phyloP scores from a whole-genome alignment of 2,797 vertebrate genomes.

The Myioborus miniatus region DNA sequence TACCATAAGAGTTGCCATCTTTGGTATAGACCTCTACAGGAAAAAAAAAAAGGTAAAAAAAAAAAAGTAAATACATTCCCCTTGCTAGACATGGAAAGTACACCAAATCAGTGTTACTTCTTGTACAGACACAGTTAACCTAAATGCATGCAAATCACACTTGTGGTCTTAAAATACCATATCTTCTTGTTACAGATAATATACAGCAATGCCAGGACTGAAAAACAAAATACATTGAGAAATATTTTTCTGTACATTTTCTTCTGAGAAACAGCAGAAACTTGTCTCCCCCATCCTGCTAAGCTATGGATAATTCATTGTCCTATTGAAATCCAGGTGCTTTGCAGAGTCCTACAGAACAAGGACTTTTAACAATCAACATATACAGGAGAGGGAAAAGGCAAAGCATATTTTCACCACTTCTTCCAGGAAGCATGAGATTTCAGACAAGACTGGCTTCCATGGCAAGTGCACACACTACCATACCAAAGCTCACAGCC shows the following conservation, averaged over 20 bases:
- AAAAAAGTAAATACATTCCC: neutral
- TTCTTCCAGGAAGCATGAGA: neutral
- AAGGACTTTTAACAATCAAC: neutral
- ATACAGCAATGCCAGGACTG: neutral
- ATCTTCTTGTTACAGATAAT: neutral
- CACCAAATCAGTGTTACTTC: neutral
- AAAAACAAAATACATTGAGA: neutral
- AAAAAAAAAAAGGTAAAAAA: neutral
- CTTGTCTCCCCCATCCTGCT: neutral
- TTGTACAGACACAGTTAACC: neutral
- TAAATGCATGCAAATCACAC: neutral
- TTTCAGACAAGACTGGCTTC: neutral
- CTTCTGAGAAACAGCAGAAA: neutral
- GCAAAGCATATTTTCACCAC: neutral
- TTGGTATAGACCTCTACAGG: conserved; percentile 86
- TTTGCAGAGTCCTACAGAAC: neutral
- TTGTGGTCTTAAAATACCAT: neutral
- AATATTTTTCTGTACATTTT: neutral
- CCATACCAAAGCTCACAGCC: neutral
- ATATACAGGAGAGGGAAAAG: neutral
- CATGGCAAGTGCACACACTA: neutral
- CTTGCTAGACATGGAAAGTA: neutral
- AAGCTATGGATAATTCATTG: neutral
- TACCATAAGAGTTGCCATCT: conserved; percentile 86
- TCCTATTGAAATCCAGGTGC: neutral